phyloP scores from a whole-genome alignment of 1,140 invertebrate species.

The Megathymus violae region DNA sequence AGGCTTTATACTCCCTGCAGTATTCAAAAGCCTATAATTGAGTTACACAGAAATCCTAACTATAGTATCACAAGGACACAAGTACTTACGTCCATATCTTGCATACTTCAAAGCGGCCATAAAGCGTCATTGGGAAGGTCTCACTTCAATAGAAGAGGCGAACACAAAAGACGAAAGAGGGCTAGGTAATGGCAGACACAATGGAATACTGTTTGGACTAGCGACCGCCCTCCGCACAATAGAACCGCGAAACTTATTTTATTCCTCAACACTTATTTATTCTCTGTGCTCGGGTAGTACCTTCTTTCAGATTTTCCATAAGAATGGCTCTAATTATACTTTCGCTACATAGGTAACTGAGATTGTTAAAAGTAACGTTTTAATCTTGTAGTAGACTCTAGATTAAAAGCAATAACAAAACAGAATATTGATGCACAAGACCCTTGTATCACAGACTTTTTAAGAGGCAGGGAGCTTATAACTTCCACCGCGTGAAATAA shows the following conservation, averaged over 20 bases:
- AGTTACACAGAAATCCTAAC: constrained; percentile 23
- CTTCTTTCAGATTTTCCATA: constrained; percentile 36
- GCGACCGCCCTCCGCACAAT: constrained; percentile 70
- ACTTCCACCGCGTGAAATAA: no score
- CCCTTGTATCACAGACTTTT: no score
- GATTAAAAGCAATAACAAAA: no score
- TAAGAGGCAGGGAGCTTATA: no score
- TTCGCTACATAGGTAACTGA: constrained; percentile 1
- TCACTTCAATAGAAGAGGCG: constrained; percentile 78
- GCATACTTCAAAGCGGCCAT: constrained; percentile 77
- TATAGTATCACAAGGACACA: constrained; percentile 29
- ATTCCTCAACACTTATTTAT: constrained; percentile 77
- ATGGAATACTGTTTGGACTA: constrained; percentile 80
- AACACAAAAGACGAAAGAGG: constrained; percentile 79
- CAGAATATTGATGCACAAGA: no score
- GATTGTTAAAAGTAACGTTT: no score
- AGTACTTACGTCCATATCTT: constrained; percentile 55
- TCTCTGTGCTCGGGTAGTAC: constrained; percentile 59
- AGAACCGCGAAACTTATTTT: constrained; percentile 77
- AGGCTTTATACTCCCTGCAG: no score
- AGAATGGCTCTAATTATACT: constrained; percentile 31
- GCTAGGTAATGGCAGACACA: constrained; percentile 80
- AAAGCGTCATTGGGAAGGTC: constrained; percentile 79
- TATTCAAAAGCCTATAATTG: background rate
- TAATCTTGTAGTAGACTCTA: no score